phyloP scores from a whole-genome alignment of 1,140 invertebrate species.

The Dysdera silvatica region DNA sequence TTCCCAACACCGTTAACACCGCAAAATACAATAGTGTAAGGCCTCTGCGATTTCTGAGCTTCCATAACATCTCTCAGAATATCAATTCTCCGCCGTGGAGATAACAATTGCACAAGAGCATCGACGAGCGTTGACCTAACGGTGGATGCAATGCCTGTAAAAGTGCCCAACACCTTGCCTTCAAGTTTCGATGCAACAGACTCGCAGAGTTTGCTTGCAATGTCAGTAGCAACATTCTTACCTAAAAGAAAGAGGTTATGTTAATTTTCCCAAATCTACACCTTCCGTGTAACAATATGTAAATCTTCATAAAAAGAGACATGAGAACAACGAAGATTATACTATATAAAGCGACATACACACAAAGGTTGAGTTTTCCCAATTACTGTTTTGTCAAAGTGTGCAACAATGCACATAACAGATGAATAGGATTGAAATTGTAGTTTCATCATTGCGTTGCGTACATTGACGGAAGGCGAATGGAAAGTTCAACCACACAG shows the following conservation, averaged over 20 bases:
- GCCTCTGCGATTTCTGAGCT: slow-evolving; percentile 70
- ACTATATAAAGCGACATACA: background rate
- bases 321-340: slow-evolving; percentile 5
- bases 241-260: slow-evolving; percentile 38
- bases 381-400: too few relatives aligned
- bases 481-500: too few relatives aligned
- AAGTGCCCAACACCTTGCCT: slow-evolving; percentile 51
- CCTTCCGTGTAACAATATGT: too few relatives aligned
- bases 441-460: too few relatives aligned
- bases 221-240: slow-evolving; percentile 97
- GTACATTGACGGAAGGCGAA: too few relatives aligned
- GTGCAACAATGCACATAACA: too few relatives aligned
- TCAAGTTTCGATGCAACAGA: slow-evolving; percentile 87
- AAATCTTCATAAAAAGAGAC: too few relatives aligned
- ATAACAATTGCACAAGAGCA: slow-evolving; percentile 59
- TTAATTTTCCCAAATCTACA: too few relatives aligned
- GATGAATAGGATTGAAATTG: too few relatives aligned
- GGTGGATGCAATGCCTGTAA: slow-evolving; percentile 36
- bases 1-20: slow-evolving; percentile 99
- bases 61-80: slow-evolving; percentile 86
- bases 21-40: slow-evolving; percentile 96
- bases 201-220: slow-evolving; percentile 87
- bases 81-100: slow-evolving; percentile 88
- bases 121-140: slow-evolving; percentile 44
- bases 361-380: too few relatives aligned